phyloP scores from a whole-genome alignment of 2,113 vertebrate species.

The Etia nguti region DNA sequence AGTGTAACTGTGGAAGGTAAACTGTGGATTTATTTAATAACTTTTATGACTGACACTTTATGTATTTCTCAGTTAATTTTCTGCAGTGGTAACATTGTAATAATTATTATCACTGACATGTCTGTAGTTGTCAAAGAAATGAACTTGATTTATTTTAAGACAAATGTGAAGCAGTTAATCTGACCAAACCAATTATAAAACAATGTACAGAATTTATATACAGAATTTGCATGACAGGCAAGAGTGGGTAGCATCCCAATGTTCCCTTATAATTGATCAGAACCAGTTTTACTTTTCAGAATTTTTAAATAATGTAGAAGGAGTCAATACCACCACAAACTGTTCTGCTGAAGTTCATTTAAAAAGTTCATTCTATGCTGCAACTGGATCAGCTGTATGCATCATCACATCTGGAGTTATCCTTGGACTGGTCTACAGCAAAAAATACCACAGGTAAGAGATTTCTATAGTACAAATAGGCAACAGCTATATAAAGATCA shows the following conservation, averaged over 20 bases:
- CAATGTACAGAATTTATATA: too few relatives aligned
- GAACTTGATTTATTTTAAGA: fast-evolving
- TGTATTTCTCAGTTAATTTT: fast-evolving
- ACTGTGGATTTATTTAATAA: background rate
- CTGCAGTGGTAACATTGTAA: background rate
- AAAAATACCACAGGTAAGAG: background rate
- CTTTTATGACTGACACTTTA: fast-evolving
- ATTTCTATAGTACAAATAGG: background rate
- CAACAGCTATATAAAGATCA: background rate
- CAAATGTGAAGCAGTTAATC: too few relatives aligned
- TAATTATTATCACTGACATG: background rate
- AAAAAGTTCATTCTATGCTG: too few relatives aligned
- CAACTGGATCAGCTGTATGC: background rate
- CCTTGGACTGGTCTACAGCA: background rate
- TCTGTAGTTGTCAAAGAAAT: too few relatives aligned
- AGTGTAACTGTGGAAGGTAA: background rate
- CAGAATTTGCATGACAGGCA: too few relatives aligned
- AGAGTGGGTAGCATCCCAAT: too few relatives aligned
- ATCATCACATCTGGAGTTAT: background rate
- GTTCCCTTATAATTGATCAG: too few relatives aligned
- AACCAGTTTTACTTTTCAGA: background rate
- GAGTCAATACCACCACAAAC: background rate
- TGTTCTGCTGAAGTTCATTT: too few relatives aligned
- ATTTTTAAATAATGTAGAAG: background rate
- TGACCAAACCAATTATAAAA: too few relatives aligned